Evolutionary conservation across 2,888 invertebrate genomes (phyloP), one percentile per base, ranked within the genome.

Genomic region (Latrodectus elegans): DNA sequence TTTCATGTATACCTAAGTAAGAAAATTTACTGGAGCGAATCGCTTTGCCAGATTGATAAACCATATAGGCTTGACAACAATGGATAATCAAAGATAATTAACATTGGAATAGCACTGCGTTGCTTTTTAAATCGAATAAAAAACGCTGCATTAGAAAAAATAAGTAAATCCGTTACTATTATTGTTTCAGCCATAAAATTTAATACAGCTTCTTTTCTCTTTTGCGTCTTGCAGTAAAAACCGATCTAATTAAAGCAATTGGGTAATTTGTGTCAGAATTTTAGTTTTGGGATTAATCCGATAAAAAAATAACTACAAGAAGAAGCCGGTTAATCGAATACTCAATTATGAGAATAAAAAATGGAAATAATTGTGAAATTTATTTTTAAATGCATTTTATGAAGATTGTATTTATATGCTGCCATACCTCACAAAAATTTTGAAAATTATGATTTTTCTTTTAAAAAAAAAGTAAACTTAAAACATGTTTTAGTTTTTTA

Each of bases 61-160:
- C 86, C 77, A 81, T 87, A 87, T 87, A 87, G 81, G 77, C 71
- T 55, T 51, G 70, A 53, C 49, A 70, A 70, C 71, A 82, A 67
- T 71, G 86, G 77, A 87, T 87, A 87, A 87, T 87, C 81, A 87
- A 82, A 82, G 86, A 87, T 87, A 87, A 87, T 87, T 87, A 87
- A 82, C 86, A 81, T 87, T 60, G 77, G 86, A 77, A 81, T 82
- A 53, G 81, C 71, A 77, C 53, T 38, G 75, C 38, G 51, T 52
- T 67, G 52, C 67, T 71, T 55, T 77, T 81, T 81, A 84, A 78
- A 84, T 73, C 84, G 67, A 64, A 81, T 76, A 77, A 72, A 72
- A 77, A 87, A 80, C 26, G 71, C 9, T 73, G 65, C 68, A 75
- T 51, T 71, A 80, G 75, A 78, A 72, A 84, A 73, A 81, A 87